These are phyloP conservation scores for Orthosia cruda DNA, from an alignment of 2,888 invertebrate species.

Conservation along the genomic window DNA sequence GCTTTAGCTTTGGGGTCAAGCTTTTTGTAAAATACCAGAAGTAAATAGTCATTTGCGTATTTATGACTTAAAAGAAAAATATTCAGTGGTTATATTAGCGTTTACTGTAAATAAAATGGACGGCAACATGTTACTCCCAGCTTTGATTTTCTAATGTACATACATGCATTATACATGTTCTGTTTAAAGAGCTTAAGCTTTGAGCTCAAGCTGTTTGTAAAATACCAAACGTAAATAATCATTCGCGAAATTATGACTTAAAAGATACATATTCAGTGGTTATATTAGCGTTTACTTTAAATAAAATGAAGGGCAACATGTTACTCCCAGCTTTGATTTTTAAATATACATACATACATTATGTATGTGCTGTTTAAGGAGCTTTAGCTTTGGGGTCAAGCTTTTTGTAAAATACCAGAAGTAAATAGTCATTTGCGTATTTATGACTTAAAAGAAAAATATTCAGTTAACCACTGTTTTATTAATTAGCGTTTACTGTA, in stretches of 20 bases:
- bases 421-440: not conserved
- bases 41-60: not conserved
- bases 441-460: not conserved
- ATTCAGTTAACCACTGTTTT: not conserved
- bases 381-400: constrained; percentile 26
- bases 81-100: not conserved
- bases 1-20: constrained; percentile 26
- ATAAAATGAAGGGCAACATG: not conserved
- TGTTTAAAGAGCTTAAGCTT: constrained; percentile 25
- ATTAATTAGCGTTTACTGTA: not conserved
- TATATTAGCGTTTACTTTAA: not conserved
- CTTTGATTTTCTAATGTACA: no score
- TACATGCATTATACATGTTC: no score
- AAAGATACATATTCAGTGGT: not conserved
- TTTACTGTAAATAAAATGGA: not conserved
- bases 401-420: constrained; percentile 10
- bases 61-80: not conserved
- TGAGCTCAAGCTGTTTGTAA: constrained; percentile 9
- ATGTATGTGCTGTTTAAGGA: constrained; percentile 27
- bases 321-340: no score
- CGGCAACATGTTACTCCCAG: no score
- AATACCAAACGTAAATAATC: constrained; percentile 5
- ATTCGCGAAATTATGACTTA: not conserved
- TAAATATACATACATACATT: no score
- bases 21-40: constrained; percentile 10